Evolutionary conservation across 2,113 vertebrate species (phyloP).

Genomic region (Mus spicilegus): DNA sequence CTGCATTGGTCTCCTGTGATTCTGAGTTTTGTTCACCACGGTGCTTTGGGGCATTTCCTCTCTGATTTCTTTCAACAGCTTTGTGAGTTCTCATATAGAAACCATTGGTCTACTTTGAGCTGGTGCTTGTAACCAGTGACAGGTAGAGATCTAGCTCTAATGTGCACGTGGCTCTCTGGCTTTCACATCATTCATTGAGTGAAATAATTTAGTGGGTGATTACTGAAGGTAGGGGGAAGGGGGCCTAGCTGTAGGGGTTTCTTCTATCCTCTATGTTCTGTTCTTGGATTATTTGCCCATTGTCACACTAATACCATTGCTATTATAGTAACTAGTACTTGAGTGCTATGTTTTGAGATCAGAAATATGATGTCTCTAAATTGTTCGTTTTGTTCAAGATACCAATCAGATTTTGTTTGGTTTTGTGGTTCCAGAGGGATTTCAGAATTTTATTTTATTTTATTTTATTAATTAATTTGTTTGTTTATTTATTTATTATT

Average conservation of each 20-base stretch:
- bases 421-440: neutral
- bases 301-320: neutral
- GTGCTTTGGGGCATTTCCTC: neutral
- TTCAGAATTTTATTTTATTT: neutral
- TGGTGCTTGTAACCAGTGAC: neutral
- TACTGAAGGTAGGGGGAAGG: no score
- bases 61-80: neutral
- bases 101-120: neutral
- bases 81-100: neutral
- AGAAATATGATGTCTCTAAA: neutral
- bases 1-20: neutral
- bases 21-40: neutral
- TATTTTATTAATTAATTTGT: no score
- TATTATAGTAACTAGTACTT: neutral
- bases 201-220: no score
- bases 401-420: neutral
- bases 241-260: neutral
- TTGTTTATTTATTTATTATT: no score
- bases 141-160: neutral
- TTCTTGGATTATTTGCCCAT: neutral
- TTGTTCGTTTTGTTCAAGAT: neutral
- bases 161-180: neutral
- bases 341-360: neutral
- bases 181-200: neutral
- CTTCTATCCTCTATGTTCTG: neutral